Evolutionary conservation across 2,797 vertebrate genomes (phyloP).

Genomic region (Epinephelus awoara): DNA sequence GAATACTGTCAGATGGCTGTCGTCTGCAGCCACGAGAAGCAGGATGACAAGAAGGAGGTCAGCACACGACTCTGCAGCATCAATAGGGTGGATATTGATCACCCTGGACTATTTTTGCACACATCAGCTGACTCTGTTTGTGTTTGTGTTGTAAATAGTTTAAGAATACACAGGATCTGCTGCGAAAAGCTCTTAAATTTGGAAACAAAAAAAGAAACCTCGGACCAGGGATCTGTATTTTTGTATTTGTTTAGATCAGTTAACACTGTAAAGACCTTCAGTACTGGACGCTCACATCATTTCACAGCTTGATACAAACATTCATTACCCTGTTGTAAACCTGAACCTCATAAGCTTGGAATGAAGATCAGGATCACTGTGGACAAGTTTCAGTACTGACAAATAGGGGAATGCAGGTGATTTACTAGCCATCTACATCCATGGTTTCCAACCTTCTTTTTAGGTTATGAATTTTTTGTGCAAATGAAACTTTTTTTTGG

Average conservation of each 20-base stretch:
- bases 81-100: not conserved
- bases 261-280: not conserved
- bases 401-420: not conserved
- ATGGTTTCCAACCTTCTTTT: not conserved
- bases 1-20: slow-evolving; percentile 1
- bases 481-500: too few species aligned
- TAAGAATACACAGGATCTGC: too few species aligned
- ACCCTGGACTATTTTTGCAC: slow-evolving; percentile 45
- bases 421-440: not conserved
- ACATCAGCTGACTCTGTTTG: slow-evolving; percentile 8
- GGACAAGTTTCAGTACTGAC: too few species aligned
- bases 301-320: not conserved
- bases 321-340: not conserved
- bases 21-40: not conserved
- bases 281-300: not conserved
- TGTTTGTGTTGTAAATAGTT: slow-evolving; percentile 27
- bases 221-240: too few species aligned
- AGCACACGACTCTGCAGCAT: slow-evolving; percentile 15
- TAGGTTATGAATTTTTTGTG: not conserved
- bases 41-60: slow-evolving; percentile 3
- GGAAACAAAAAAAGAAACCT: not conserved
- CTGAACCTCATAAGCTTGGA: not conserved
- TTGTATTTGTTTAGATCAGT: not conserved
- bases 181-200: not conserved
- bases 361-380: not conserved